phyloP scores from a whole-genome alignment of 2,888 invertebrate species.

The Cephus pygmeus region DNA sequence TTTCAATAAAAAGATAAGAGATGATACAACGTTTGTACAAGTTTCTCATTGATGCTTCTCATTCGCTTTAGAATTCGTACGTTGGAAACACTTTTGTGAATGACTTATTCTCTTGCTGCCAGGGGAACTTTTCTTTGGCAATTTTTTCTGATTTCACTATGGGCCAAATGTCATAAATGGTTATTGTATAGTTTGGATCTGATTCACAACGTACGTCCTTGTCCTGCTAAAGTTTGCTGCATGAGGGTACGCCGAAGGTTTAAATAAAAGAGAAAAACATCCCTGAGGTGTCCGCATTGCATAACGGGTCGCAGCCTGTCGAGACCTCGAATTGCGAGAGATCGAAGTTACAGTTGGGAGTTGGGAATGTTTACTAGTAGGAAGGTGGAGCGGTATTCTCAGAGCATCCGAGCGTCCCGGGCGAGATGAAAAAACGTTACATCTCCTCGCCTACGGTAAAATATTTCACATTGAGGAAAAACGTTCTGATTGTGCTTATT shows the following conservation, averaged over 20 bases:
- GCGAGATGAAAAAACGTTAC: constrained; percentile 51
- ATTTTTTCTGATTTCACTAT: neutral
- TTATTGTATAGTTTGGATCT: neutral
- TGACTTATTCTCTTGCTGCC: neutral
- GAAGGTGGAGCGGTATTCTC: constrained; percentile 18
- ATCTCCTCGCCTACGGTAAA: constrained; percentile 44
- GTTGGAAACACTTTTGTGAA: neutral
- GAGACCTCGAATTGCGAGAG: constrained; percentile 6
- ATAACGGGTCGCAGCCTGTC: neutral
- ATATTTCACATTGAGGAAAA: neutral
- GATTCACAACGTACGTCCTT: neutral
- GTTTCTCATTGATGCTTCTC: neutral
- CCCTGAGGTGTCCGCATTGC: neutral
- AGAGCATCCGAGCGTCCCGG: constrained; percentile 24
- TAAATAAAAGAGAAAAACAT: neutral
- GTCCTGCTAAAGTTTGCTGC: neutral
- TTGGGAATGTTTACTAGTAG: constrained; percentile 46
- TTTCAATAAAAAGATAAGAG: neutral
- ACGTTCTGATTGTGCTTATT: neutral
- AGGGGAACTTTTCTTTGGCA: neutral
- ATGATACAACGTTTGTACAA: neutral
- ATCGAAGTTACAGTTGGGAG: constrained; percentile 4
- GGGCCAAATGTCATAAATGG: neutral
- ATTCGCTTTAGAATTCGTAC: neutral
- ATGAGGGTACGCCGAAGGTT: neutral